Evolutionary conservation across 2,888 invertebrate species (phyloP), one percentile per base, ranked within the genome.

Genomic region (Busseola fusca): DNA sequence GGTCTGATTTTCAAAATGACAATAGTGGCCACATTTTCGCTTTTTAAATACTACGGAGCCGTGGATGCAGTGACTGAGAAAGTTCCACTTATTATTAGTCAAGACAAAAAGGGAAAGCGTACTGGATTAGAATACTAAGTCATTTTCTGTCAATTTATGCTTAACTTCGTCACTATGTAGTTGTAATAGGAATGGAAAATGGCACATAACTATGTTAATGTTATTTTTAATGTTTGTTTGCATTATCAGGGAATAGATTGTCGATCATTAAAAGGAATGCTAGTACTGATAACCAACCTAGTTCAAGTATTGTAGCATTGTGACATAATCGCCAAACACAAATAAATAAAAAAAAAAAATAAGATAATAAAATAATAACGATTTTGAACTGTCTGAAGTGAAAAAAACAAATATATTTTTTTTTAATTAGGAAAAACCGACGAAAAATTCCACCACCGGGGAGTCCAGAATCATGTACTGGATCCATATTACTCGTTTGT

Each of bases 71-170:
- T 50, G 27, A 67, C 67, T n/a, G 25, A 37, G 48, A 50, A 27
- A 42, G 7, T 42, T 21, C 16, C 16, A 68, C 42, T 54, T 69
- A 45, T 45, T 69, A 45, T 45, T 34, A 45, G 34, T 16, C 54
- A 40, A 48, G n/a, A 37, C n/a, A n/a, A 56, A 42, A 34, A 27
- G 18, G 40, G 37, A 48, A 48, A 69, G 37, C 27, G 7, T 9
- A 30, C 1, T 27, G 18, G 30, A 30, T 40, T 27, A 10, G 37
- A 64, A 40, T n/a, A 30, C 37, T 14, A 27, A n/a, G 27, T 40
- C 25, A 68, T 69, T n/a, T 56, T n/a, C 18, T 21, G 16, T 57
- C 25, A 56, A 37, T 18, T 45, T 37, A 5, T 37, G 1, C n/a
- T 45, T n/a, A 12, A 48, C 27, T 18, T 40, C 45, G 16, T 37